A percentile compares a stretch with the other conserved stretches of the same genome.
phyloP scores from a whole-genome alignment of 2,888 invertebrate species.

The Panopea generosa region DNA sequence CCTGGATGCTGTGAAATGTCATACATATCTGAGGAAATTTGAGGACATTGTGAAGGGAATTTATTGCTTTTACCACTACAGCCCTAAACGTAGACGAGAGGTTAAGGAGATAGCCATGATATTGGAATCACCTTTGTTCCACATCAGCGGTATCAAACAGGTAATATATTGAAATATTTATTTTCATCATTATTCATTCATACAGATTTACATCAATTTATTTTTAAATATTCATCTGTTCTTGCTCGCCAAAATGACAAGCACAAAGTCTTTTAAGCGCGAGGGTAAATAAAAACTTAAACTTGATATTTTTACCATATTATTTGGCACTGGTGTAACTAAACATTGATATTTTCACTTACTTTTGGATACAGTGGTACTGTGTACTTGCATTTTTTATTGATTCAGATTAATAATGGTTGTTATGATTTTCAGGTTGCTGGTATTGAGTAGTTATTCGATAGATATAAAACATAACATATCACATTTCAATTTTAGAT shows the following conservation, averaged over 20 bases:
- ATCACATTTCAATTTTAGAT: not conserved
- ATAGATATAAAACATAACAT: not conserved
- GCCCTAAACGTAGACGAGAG: not conserved
- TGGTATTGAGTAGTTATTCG: not conserved
- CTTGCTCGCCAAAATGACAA: too few species aligned
- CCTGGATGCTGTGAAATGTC: slow-evolving; percentile 11
- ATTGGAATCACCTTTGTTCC: not conserved
- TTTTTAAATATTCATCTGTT: too few species aligned
- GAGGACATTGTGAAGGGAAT: slow-evolving; percentile 6
- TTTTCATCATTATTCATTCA: too few species aligned
- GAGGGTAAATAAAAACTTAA: too few species aligned
- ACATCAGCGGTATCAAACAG: slow-evolving; percentile 5
- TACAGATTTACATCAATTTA: too few species aligned
- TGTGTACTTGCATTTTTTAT: too few species aligned
- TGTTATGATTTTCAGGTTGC: not conserved
- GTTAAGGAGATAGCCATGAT: not conserved
- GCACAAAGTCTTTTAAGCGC: too few species aligned
- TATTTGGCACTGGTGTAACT: too few species aligned
- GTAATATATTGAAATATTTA: not conserved
- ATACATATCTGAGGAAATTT: slow-evolving; percentile 4
- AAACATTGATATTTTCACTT: too few species aligned
- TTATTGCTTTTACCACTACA: slow-evolving; percentile 5
- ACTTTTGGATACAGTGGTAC: too few species aligned
- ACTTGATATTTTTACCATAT: too few species aligned
- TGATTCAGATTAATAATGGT: too few species aligned